Evolutionary conservation across 2,797 vertebrate species (phyloP).

Genomic region (Pseudomugil gertrudae): DNA sequence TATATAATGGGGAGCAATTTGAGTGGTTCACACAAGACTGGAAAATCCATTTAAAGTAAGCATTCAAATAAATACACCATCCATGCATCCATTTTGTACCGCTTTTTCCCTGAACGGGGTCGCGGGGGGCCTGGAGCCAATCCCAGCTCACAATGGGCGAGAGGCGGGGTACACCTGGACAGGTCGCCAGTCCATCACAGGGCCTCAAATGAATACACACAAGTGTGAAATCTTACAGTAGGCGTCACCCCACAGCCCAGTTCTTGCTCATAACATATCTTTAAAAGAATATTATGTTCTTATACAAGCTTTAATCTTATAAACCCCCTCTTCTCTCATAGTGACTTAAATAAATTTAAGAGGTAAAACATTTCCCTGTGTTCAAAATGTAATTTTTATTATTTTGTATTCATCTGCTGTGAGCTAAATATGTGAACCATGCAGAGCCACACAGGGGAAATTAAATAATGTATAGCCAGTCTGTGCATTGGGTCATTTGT

Average conservation of each 20-base stretch:
- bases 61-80: conserved; percentile 5
- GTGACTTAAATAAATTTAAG: not conserved
- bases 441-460: not conserved
- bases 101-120: no score
- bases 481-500: conserved; percentile 15
- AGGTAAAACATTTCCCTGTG: not conserved
- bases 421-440: conserved; percentile 7
- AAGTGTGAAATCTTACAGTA: not conserved
- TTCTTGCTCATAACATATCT: conserved; percentile 7
- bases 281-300: conserved; percentile 7
- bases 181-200: no score
- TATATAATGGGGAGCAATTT: no score
- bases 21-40: no score
- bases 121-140: no score
- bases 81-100: no score
- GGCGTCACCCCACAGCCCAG: not conserved
- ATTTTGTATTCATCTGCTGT: not conserved
- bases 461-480: conserved; percentile 15
- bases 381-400: not conserved
- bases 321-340: not conserved
- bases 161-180: no score
- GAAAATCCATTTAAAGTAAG: no score
- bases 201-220: no score
- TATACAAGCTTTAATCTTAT: conserved; percentile 4
- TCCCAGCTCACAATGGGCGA: no score